Base-by-base conservation (phyloP, 1,140 invertebrate species). In the Pygmarrhopalites habei region DNA sequence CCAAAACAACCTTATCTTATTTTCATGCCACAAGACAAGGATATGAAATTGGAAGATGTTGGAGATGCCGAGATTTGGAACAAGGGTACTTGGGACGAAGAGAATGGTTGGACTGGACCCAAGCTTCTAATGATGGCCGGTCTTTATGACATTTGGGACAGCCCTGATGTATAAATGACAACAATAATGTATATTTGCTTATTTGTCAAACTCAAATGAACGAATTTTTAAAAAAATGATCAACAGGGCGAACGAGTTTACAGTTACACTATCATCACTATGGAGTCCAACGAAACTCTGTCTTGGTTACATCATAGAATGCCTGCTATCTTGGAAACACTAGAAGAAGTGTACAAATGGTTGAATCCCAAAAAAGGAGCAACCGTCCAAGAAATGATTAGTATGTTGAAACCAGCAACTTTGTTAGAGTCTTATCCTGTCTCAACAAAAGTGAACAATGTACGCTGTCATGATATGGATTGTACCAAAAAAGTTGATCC, bases 1-100 rank as follows among this genome's bases (percentile, higher is more conserved):
- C 67, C 72, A 2, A 91, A 89, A 72, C 85, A 88, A 73, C 86
- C 90, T 0, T 90, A 87, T 76, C 85, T 86, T 62, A 85, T 93
- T 63, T 86, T 87, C 75, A 52, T 60, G 35, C 78, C 80, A 47
- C 83, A 87, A 73, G 62, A 76, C 39, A 69, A 77, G 28, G 19
- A 41, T 5, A 12, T n/a, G 28, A 30, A 21, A 23, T 2, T 3
- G 3, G 46, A 29, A 39, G 49, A 63, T 47, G 46, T 65, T 35
- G 35, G 32, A 23, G 58, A 66, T 21, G 47, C 39, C 1, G 15
- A n/a, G 17, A 29, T 74, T 76, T 65, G 74, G 71, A 51, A 80
- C 79, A 43, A 83, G 80, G 80, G 76, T 64, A 65, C 73, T 41
- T 84, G 78, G 77, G 76, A 72, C 68, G 78, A 82, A 69, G 70